These are phyloP conservation scores for Dicycla oo DNA, from an alignment of 2,888 invertebrate genomes.

Conservation along the genomic window DNA sequence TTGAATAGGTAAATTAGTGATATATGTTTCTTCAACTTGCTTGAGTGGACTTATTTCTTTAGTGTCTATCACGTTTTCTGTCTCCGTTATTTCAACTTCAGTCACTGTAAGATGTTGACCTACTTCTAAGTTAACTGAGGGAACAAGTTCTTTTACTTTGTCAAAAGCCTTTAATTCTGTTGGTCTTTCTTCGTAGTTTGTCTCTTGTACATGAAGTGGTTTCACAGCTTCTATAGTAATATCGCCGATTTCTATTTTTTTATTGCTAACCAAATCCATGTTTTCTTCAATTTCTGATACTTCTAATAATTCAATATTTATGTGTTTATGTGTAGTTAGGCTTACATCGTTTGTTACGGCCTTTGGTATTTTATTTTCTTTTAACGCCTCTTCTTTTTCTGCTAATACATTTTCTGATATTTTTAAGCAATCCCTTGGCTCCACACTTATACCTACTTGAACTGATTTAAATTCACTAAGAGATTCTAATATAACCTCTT, in stretches of 20 bases:
- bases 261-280: slow-evolving; percentile 56
- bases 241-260: slow-evolving; percentile 67
- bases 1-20: slow-evolving; percentile 74
- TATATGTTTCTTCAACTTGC: slow-evolving; percentile 66
- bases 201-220: slow-evolving; percentile 83
- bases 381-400: slow-evolving; percentile 76
- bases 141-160: slow-evolving; percentile 60
- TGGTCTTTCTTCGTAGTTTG: slow-evolving; percentile 83
- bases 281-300: slow-evolving; percentile 72
- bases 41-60: slow-evolving; percentile 56
- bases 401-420: slow-evolving; percentile 73
- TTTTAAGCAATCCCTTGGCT: slow-evolving; percentile 81
- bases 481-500: slow-evolving; percentile 67
- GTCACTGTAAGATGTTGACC: slow-evolving; percentile 88
- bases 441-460: slow-evolving; percentile 81
- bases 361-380: slow-evolving; percentile 64
- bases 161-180: slow-evolving; percentile 66
- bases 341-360: slow-evolving; percentile 66
- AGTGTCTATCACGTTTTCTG: slow-evolving; percentile 75
- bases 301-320: slow-evolving; percentile 74
- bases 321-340: slow-evolving; percentile 72
- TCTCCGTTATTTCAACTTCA: slow-evolving; percentile 87
- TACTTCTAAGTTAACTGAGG: slow-evolving; percentile 71
- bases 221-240: slow-evolving; percentile 71
- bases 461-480: slow-evolving; percentile 71